Conservation (phyloP, 2,797 vertebrate species). For the Gephyroberyx darwinii region DNA sequence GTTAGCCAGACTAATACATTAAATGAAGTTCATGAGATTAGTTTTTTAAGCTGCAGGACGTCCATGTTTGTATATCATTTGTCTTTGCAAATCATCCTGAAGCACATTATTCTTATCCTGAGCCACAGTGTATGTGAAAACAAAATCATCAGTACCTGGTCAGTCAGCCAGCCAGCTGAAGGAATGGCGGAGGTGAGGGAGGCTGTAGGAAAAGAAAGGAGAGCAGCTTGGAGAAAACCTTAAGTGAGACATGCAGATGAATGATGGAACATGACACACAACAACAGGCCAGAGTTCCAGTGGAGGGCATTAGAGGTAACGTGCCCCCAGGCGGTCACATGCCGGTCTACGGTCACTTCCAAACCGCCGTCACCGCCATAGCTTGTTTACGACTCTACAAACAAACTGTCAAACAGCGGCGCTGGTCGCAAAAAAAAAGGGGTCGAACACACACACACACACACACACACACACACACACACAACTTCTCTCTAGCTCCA, state of each 20-base stretch:
- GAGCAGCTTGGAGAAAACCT: constrained; percentile 18
- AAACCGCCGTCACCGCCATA: constrained; percentile 42
- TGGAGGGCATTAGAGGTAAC: constrained; percentile 54
- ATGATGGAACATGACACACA: constrained; percentile 59
- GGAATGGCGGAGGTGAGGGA: constrained; percentile 9
- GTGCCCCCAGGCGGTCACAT: constrained; percentile 41
- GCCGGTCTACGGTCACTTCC: constrained; percentile 26
- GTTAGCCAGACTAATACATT: too few relatives aligned
- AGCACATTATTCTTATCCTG: too few relatives aligned
- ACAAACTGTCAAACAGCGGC: constrained; percentile 61
- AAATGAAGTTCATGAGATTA: too few relatives aligned
- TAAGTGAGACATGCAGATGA: constrained; percentile 40
- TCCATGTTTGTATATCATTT: too few relatives aligned
- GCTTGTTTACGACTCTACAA: constrained; percentile 67
- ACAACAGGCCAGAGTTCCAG: constrained; percentile 57
- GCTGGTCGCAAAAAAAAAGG: constrained; percentile 51
- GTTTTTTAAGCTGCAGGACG: too few relatives aligned
- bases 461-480: too few relatives aligned
- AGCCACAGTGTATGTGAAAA: too few relatives aligned
- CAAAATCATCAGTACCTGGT: neutral
- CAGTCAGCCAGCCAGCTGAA: constrained; percentile 13
- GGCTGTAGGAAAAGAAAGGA: constrained; percentile 33
- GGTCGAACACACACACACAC: constrained; percentile 15
- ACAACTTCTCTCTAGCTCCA: neutral
- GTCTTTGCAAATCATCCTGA: too few relatives aligned